Evolutionary conservation across 1,140 invertebrate species (phyloP), one percentile per base, ranked within the genome.

Genomic region (Scaptomyza pallida): DNA sequence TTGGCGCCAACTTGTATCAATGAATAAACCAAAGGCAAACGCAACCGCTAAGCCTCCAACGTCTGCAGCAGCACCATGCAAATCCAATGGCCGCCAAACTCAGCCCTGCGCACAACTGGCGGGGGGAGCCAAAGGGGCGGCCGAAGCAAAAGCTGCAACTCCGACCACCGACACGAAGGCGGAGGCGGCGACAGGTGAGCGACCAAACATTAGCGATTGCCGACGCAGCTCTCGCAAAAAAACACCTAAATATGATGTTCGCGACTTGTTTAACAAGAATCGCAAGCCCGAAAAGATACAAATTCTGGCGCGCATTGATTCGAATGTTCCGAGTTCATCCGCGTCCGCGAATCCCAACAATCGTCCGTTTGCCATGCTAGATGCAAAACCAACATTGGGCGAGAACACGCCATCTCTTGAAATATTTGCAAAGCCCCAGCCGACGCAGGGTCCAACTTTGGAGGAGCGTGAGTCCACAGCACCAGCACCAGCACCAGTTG

Each of bases 221-320:
- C 75, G 90, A 1, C 88, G 90, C 16, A 91, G 90, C 62, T 72
- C 76, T 3, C 80, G 90, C 16, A 90, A 90, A 21, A 90, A 89
- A 63, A 57, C 77, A n/a, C 78, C 75, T n/a, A 91, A 91, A 71
- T 91, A 89, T 45, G 90, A 91, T 51, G 85, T 91, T 0, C 52
- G 69, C 1, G 78, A 91, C 60, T 55, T 91, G 56, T 50, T 91
- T 0, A 90, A 89, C 15, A 90, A 88, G 59, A 81, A 79, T 51
- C 73, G 89, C 3, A 91, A 82, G 21, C 41, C 54, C 16, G 68
- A 82, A 45, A 90, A 91, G 64, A 77, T 77, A 16, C 81, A 89
- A 55, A 89, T 89, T 10, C 86, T 91, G 35, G 75, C 79, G 0
- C 62, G 77, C 19, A 78, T 80, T 13, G 81, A 90, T 60, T 90